These are phyloP conservation scores for Luffia ferchaultella DNA, from an alignment of 2,888 invertebrate genomes.

Conservation along the genomic window DNA sequence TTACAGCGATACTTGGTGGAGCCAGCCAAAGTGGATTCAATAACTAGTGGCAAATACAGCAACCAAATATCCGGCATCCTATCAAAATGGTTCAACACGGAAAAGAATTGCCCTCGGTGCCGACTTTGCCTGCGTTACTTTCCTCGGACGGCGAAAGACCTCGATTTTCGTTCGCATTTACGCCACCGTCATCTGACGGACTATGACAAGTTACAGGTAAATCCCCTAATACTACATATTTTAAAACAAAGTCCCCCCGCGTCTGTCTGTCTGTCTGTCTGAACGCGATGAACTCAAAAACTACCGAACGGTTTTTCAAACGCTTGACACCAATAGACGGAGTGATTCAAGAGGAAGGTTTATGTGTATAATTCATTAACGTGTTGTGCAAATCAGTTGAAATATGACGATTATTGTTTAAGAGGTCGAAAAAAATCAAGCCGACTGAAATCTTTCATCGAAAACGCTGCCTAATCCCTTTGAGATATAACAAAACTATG, in stretches of 20 bases:
- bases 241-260: no score
- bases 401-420: no score
- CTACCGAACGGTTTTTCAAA: background rate
- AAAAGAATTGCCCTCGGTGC: background rate
- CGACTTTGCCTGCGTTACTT: background rate
- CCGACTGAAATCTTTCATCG: no score
- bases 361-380: background rate
- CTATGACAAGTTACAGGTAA: background rate
- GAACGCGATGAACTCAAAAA: background rate
- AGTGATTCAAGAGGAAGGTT: background rate
- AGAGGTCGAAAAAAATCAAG: no score
- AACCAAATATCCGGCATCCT: background rate
- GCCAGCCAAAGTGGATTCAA: background rate
- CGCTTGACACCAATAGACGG: no score
- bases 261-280: background rate
- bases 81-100: background rate
- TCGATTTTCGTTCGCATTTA: background rate
- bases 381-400: background rate
- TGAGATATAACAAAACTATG: no score
- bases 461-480: no score
- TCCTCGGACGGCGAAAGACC: background rate
- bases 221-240: background rate
- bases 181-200: background rate
- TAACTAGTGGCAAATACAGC: background rate
- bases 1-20: background rate